Conservation (phyloP, 2,797 vertebrate species). For the Ptychobarbus kaznakovi region DNA sequence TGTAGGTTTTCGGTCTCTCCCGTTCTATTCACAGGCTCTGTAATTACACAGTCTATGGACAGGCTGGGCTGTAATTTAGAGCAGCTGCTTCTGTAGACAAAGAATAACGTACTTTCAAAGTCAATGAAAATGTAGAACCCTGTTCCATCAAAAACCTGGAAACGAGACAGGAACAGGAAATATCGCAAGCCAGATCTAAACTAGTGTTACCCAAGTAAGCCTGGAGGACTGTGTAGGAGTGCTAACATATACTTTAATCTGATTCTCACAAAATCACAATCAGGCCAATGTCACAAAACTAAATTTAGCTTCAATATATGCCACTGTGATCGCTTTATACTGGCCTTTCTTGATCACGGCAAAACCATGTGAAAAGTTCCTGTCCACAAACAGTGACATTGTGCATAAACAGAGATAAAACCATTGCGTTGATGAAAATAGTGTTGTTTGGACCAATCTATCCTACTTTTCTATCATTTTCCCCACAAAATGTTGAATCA, state of each 20-base stretch:
- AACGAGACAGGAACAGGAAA: neutral
- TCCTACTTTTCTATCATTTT: neutral
- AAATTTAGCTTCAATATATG: neutral
- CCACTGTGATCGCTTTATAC: neutral
- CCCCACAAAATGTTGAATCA: neutral
- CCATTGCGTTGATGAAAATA: neutral
- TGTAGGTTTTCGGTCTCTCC: conserved; percentile 50
- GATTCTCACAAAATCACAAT: conserved; percentile 14
- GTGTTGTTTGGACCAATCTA: neutral
- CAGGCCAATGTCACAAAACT: neutral
- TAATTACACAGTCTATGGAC: conserved; percentile 44
- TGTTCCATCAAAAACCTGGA: conserved; percentile 10
- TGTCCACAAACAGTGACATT: neutral
- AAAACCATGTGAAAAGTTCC: neutral
- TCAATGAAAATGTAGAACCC: conserved; percentile 12
- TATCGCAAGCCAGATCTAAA: conserved; percentile 6
- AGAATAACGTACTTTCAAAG: conserved; percentile 39
- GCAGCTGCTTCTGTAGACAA: conserved; percentile 40
- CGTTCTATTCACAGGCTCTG: conserved; percentile 43
- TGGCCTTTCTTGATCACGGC: neutral
- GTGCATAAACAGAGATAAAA: neutral
- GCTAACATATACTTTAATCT: conserved; percentile 1
- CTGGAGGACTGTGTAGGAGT: neutral
- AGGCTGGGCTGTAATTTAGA: conserved; percentile 50
- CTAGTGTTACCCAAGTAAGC: neutral